Base-by-base conservation (phyloP, 2,888 invertebrate genomes). In the Rhopalosiphum nymphaeae region DNA sequence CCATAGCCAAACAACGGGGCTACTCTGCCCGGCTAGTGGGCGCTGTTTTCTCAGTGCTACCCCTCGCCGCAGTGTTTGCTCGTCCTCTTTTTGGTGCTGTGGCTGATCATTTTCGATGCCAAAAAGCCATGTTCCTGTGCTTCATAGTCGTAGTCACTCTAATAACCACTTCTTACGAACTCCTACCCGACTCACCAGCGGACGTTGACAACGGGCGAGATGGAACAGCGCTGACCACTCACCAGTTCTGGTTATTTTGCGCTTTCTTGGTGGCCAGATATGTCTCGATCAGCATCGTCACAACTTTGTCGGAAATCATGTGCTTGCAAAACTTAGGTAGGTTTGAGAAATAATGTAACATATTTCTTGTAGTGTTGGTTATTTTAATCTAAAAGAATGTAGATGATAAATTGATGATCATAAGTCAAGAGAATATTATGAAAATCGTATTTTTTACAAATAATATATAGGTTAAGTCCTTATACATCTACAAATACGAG, bases 241-340 rank as follows among this genome's bases (percentile, higher is more conserved):
- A 86, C 13, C 86, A 86, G 1, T 86, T 86, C 29, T 86, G 86
- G 86, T 29, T 44, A 29, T 86, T 86, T 86, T 86, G 26, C 46
- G 1, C 1, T 13, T 86, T 86, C 46, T 86, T 86, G 46, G 4
- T 46, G 46, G 26, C 5, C 46, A 44, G 46, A 29, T 44, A 86
- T 5, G 13, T 86, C 29, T 29, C 86, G 46, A 5, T 29, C 29
- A 86, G 29, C 26, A 13, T 86, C 11, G 4, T 86, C 29, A 13
- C 11, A 1, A 86, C 46, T 44, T 44, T 86, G 29, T 46, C 46
- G 11, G 86, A 86, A 44, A 86, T 46, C 11, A 86, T 86, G 11
- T 86, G 86, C 29, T 44, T 86, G 44, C 86, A 46, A 86, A 46
- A 25, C 46, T 86, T 86, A 4, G 86, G 86, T 86, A 86, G 67